phyloP scores from a whole-genome alignment of 53 echinoderm and acorn worm genomes.

The Astropecten irregularis region DNA sequence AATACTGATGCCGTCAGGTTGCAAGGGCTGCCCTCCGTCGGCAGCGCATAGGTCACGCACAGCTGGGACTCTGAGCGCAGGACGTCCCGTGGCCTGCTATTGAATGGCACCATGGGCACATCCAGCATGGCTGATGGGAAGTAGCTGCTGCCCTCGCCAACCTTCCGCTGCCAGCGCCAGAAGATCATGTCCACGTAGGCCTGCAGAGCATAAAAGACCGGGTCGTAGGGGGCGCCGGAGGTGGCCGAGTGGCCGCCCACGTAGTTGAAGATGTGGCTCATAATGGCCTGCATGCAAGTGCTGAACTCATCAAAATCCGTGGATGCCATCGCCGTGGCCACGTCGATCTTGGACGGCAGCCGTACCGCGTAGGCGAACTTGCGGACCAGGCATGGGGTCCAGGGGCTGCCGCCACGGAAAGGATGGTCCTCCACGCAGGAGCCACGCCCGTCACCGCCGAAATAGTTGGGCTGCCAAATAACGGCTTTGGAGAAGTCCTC shows the following conservation, averaged over 20 bases:
- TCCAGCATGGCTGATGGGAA: slow-evolving; percentile 69
- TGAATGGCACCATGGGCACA: slow-evolving; percentile 89
- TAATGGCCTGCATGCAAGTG: slow-evolving; percentile 80
- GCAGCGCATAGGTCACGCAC: slow-evolving; percentile 85
- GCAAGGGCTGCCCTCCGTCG: slow-evolving; percentile 79
- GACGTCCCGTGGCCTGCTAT: slow-evolving; percentile 71
- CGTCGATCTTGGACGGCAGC: slow-evolving; percentile 88
- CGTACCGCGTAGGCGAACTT: slow-evolving; percentile 64
- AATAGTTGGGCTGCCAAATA: slow-evolving; percentile 96
- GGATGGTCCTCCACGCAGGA: slow-evolving; percentile 89
- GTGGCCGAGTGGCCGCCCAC: slow-evolving; percentile 86
- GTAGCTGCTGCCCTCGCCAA: slow-evolving; percentile 51
- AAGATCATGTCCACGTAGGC: slow-evolving; percentile 94
- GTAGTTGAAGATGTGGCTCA: slow-evolving; percentile 82
- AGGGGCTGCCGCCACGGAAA: slow-evolving; percentile 71
- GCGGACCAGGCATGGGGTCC: slow-evolving; percentile 86
- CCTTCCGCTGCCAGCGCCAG: slow-evolving; percentile 86
- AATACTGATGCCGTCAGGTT: slow-evolving; percentile 73
- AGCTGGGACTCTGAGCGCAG: slow-evolving; percentile 74
- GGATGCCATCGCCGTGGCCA: slow-evolving; percentile 81
- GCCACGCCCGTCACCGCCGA: slow-evolving; percentile 83
- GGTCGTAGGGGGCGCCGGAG: slow-evolving; percentile 89
- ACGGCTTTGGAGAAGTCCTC: slow-evolving; percentile 74
- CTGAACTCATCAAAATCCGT: slow-evolving; percentile 73
- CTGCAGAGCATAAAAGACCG: slow-evolving; percentile 86